phyloP scores from a whole-genome alignment of 2,888 invertebrate genomes.

The Parelbella ahira region DNA sequence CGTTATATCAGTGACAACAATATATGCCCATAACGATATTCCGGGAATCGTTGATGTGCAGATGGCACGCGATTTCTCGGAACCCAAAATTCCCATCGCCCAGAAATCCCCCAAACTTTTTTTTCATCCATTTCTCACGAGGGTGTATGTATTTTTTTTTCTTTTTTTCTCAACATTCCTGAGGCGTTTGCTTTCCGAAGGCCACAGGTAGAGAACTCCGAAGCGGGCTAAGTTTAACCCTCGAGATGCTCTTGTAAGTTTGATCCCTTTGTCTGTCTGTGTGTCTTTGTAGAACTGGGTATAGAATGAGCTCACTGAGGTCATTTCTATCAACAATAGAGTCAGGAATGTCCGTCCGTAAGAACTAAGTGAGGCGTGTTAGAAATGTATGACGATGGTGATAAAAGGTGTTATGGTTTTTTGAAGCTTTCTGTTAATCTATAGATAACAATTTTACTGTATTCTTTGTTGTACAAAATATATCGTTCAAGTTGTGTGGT shows the following conservation, averaged over 20 bases:
- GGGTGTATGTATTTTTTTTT: too few species aligned
- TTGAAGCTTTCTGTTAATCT: neutral
- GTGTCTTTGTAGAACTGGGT: too few species aligned
- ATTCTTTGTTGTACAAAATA: too few species aligned
- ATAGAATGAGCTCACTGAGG: too few species aligned
- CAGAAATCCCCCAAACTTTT: constrained; percentile 50
- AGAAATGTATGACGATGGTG: too few species aligned
- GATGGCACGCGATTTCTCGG: constrained; percentile 76
- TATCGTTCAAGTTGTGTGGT: too few species aligned
- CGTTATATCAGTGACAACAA: constrained; percentile 28
- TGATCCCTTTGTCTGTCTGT: too few species aligned
- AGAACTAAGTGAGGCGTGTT: too few species aligned
- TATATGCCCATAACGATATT: constrained; percentile 48
- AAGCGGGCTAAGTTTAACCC: too few species aligned
- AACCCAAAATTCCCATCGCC: constrained; percentile 69
- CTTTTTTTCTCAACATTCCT: constrained; percentile 69
- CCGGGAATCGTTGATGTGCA: constrained; percentile 42
- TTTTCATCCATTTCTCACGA: constrained; percentile 66
- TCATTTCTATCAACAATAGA: neutral
- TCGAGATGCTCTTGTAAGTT: too few species aligned
- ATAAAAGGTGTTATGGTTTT: neutral
- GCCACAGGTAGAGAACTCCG: constrained; percentile 49
- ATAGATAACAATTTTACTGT: neutral
- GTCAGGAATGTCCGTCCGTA: neutral
- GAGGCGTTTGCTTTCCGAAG: constrained; percentile 65